A percentile compares a stretch with the other conserved stretches of the same genome.
Evolutionary conservation across 2,797 vertebrate species (phyloP).

Genomic region (Amblyraja radiata): DNA sequence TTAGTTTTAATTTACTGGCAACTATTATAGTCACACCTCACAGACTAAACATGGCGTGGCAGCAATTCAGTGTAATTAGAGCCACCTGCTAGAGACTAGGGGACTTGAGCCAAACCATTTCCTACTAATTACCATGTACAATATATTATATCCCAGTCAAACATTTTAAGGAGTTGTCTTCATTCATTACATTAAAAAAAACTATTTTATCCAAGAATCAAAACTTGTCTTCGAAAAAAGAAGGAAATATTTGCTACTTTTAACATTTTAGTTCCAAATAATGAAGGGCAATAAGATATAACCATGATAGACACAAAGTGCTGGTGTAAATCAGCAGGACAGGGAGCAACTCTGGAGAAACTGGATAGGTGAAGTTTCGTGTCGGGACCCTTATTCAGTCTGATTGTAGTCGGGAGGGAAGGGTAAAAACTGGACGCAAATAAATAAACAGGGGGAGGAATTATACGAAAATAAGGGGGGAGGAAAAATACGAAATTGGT

Average conservation of each 20-base stretch:
- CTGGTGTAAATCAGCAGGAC: no score
- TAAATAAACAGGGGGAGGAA: no score
- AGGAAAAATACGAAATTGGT: no score
- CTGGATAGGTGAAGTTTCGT: no score
- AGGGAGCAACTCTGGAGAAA: no score
- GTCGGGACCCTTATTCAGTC: no score
- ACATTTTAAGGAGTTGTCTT: not conserved
- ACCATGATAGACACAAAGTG: no score
- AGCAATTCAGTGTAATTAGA: constrained; percentile 30
- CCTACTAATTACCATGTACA: constrained; percentile 3
- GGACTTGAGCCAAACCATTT: constrained; percentile 14
- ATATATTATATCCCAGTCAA: not conserved
- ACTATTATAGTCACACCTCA: constrained; percentile 30
- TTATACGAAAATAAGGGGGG: no score
- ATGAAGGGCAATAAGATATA: not conserved
- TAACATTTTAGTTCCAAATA: not conserved
- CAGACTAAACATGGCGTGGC: constrained; percentile 29
- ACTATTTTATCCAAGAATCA: not conserved
- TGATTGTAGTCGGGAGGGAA: no score
- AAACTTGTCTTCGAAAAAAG: not conserved
- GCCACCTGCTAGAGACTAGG: constrained; percentile 6
- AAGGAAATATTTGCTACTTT: not conserved
- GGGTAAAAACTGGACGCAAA: no score
- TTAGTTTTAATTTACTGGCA: constrained; percentile 28
- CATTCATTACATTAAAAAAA: not conserved